A percentile compares a stretch with the other conserved stretches of the same genome.
phyloP scores from a whole-genome alignment of 2,113 vertebrate species.

The Ptychochromis oligacanthus region DNA sequence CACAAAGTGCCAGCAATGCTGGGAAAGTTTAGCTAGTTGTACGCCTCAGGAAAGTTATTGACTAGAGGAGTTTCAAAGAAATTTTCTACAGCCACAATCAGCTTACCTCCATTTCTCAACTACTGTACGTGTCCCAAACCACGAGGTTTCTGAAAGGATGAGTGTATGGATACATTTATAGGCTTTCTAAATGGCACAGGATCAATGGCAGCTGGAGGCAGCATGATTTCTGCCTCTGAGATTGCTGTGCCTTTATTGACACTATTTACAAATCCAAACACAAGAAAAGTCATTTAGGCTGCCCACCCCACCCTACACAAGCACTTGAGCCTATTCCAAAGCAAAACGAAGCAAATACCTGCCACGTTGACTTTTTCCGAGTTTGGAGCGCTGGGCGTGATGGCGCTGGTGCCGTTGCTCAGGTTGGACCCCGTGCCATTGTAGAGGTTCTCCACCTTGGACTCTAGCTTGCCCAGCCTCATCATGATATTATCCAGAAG shows the following conservation, averaged over 20 bases:
- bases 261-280: accelerated
- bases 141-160: neutral
- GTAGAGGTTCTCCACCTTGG: constrained; percentile 95
- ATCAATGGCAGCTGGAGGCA: neutral
- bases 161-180: neutral
- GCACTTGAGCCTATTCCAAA: neutral
- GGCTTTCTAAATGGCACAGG: neutral
- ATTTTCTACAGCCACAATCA: constrained; percentile 1
- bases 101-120: neutral
- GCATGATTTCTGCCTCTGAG: neutral
- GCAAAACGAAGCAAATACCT: constrained; percentile 73
- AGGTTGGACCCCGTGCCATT: constrained; percentile 92
- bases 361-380: constrained; percentile 95
- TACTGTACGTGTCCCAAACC: neutral
- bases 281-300: neutral
- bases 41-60: neutral
- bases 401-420: constrained; percentile 87
- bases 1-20: neutral
- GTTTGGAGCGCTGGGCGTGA: constrained; percentile 83
- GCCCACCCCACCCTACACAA: neutral
- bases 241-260: neutral
- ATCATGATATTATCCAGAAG: constrained; percentile 97
- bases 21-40: constrained; percentile 1
- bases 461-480: constrained; percentile 93
- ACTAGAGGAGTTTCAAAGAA: neutral